Evolutionary conservation across 2,888 invertebrate species (phyloP).

Genomic region (Cephonodes hylas): DNA sequence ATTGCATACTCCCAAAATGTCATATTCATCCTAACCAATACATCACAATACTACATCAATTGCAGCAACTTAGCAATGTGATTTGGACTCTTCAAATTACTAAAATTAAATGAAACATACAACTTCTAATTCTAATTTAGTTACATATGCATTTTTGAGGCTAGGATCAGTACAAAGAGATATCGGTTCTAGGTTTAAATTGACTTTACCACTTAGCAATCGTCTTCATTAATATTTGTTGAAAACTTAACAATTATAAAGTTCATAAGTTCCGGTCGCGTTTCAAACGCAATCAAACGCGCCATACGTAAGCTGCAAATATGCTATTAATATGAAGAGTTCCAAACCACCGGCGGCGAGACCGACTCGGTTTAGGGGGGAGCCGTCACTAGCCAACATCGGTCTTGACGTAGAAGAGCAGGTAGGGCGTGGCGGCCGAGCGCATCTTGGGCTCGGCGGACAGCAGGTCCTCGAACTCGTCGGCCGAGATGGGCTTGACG

Average conservation of each 20-base stretch:
- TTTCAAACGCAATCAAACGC: background rate
- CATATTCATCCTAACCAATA: background rate
- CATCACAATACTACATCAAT: background rate
- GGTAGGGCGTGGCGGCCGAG: constrained; percentile 92
- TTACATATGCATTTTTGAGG: background rate
- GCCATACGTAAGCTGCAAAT: background rate
- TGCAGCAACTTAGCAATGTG: background rate
- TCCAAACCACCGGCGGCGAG: background rate
- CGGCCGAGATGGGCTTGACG: constrained; percentile 87
- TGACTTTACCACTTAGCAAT: background rate
- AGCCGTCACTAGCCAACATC: constrained; percentile 65
- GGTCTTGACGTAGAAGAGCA: constrained; percentile 89
- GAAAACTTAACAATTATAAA: background rate
- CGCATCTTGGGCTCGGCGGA: constrained; percentile 85
- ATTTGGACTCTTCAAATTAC: constrained; percentile 7
- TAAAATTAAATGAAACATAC: background rate
- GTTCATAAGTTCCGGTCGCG: background rate
- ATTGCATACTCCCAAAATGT: background rate
- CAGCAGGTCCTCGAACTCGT: constrained; percentile 89
- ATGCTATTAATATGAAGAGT: constrained; percentile 11
- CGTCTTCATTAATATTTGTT: background rate
- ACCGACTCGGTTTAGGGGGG: background rate
- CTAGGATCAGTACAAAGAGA: background rate
- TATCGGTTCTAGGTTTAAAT: background rate
- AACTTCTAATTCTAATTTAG: background rate